phyloP scores from a whole-genome alignment of 1,140 invertebrate species.

The Brachionus sp. region DNA sequence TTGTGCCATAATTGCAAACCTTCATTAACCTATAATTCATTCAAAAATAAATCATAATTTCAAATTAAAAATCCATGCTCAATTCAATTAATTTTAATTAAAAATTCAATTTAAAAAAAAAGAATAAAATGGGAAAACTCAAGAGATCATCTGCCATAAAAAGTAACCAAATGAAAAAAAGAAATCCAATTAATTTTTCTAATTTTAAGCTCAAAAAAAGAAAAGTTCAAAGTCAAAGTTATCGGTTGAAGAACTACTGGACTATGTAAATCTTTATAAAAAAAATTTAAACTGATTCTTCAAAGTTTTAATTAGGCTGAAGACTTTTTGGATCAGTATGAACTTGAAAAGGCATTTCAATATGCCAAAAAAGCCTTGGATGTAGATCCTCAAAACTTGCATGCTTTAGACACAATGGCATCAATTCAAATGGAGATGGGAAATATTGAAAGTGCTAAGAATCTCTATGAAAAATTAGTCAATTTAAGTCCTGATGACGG shows the following conservation, averaged over 20 bases:
- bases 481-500: conserved; percentile 56
- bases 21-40: background rate
- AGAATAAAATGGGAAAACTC: conserved; percentile 37
- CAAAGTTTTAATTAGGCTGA: conserved; percentile 50
- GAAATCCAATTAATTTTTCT: background rate
- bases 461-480: conserved; percentile 56
- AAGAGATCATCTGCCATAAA: conserved; percentile 8
- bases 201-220: background rate
- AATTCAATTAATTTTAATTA: background rate
- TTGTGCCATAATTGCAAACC: background rate
- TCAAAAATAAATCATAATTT: background rate
- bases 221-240: conserved; percentile 9
- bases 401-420: conserved; percentile 56
- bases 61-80: conserved; percentile 37
- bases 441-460: conserved; percentile 56
- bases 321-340: conserved; percentile 54
- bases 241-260: conserved; percentile 15
- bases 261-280: background rate
- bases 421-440: conserved; percentile 55
- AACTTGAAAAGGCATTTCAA: conserved; percentile 56
- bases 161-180: background rate
- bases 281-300: background rate
- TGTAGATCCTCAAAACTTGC: conserved; percentile 54
- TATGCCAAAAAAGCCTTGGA: conserved; percentile 57
- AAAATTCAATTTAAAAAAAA: background rate